Percentiles rank a stretch among this genome's conserved stretches.
These are phyloP conservation scores for Pseudomyrmex flavicornis DNA, from an alignment of 1,140 invertebrate species.

Conservation along the genomic window DNA sequence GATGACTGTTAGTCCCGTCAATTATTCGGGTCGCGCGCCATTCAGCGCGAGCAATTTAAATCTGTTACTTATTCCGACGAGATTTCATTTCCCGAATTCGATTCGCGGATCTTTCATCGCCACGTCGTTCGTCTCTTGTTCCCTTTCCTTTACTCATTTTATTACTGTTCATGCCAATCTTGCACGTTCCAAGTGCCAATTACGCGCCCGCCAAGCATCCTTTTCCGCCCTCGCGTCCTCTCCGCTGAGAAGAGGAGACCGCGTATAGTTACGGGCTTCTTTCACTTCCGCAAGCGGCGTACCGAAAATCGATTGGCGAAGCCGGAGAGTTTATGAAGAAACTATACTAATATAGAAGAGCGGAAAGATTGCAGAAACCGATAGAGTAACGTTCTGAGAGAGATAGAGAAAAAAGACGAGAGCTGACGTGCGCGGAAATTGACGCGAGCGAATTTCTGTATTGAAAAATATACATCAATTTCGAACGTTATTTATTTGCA, in stretches of 20 bases:
- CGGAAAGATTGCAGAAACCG: slow-evolving; percentile 21
- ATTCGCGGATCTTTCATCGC: slow-evolving; percentile 27
- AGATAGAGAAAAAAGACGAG: background rate
- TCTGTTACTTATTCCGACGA: slow-evolving; percentile 31
- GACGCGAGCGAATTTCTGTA: slow-evolving; percentile 2
- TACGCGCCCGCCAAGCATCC: slow-evolving; percentile 60
- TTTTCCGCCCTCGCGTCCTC: slow-evolving; percentile 12
- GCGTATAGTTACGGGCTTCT: slow-evolving; percentile 40
- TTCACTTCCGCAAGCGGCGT: slow-evolving; percentile 46
- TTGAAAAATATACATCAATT: slow-evolving; percentile 25
- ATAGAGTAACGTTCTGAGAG: background rate
- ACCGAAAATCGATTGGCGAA: slow-evolving; percentile 34
- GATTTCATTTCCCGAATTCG: slow-evolving; percentile 36
- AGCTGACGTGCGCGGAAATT: background rate
- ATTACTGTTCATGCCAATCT: slow-evolving; percentile 64
- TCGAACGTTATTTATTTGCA: background rate
- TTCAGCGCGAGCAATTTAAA: slow-evolving; percentile 48
- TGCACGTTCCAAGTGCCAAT: slow-evolving; percentile 71
- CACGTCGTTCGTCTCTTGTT: slow-evolving; percentile 14
- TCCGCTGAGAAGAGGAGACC: slow-evolving; percentile 18
- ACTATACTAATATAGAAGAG: slow-evolving; percentile 46
- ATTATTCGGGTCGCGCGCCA: slow-evolving; percentile 18
- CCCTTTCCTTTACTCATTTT: slow-evolving; percentile 50
- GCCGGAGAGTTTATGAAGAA: slow-evolving; percentile 46
- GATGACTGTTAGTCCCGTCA: slow-evolving; percentile 1